Conservation (phyloP, 2,888 invertebrate genomes). For the Tuberolachnus salignus region DNA sequence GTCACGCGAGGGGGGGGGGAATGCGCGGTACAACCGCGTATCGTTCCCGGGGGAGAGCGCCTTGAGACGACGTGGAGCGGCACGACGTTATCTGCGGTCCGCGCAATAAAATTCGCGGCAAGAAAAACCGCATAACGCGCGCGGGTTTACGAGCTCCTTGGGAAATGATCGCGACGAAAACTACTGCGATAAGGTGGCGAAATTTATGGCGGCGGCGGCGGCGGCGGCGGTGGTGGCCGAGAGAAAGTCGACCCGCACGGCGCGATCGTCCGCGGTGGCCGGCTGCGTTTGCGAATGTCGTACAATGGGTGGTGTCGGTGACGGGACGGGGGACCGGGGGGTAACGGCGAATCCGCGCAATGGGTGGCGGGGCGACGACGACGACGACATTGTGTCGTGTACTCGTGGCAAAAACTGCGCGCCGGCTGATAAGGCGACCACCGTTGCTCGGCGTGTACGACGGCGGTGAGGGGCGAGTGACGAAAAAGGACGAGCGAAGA, state of each 20-base stretch:
- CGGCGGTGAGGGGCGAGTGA: background rate
- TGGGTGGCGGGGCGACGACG: background rate
- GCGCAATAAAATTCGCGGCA: slow-evolving; percentile 27
- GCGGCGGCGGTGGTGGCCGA: background rate
- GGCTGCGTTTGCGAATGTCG: background rate
- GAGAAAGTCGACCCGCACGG: no score
- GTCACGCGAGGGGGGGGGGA: no score
- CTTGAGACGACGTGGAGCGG: background rate
- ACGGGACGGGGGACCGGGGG: no score
- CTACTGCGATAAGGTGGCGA: slow-evolving; percentile 40
- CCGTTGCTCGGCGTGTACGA: background rate
- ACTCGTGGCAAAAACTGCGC: slow-evolving; percentile 38
- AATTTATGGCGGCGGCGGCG: slow-evolving; percentile 25
- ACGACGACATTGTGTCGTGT: background rate
- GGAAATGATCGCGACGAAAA: slow-evolving; percentile 46
- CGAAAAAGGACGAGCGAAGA: slow-evolving; percentile 28
- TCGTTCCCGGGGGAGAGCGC: slow-evolving; percentile 1
- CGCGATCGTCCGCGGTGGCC: background rate
- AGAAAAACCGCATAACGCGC: slow-evolving; percentile 20
- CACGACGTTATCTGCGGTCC: slow-evolving; percentile 19
- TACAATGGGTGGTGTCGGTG: background rate
- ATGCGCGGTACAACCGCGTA: background rate
- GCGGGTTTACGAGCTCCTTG: slow-evolving; percentile 43
- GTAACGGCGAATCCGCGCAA: background rate
- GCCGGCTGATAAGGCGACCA: slow-evolving; percentile 14